Percentiles rank a stretch among this genome's conserved stretches.
phyloP scores from a whole-genome alignment of 1,140 invertebrate species.

The Chrysomallon squamiferum region DNA sequence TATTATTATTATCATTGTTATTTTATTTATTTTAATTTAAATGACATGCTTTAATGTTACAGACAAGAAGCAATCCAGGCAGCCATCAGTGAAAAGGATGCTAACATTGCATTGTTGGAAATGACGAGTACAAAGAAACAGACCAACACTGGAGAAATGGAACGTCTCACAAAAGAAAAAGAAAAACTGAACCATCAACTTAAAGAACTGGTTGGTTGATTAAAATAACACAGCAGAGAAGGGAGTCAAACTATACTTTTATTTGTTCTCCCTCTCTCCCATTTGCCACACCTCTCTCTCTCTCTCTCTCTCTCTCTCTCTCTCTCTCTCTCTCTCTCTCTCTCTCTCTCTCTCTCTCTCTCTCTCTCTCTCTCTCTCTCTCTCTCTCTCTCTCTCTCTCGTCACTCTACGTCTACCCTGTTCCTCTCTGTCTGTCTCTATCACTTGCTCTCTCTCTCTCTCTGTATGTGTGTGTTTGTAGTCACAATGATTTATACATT shows the following conservation, averaged over 20 bases:
- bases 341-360: not conserved
- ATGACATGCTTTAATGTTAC: too few relatives aligned
- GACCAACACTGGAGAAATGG: conserved; percentile 57
- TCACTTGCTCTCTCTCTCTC: too few relatives aligned
- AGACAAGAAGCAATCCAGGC: conserved; percentile 83
- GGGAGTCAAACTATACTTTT: too few relatives aligned
- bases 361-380: too few relatives aligned
- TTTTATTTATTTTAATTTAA: too few relatives aligned
- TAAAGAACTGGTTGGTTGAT: conserved; percentile 58
- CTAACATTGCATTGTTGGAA: conserved; percentile 82
- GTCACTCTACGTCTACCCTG: too few relatives aligned
- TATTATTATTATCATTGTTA: too few relatives aligned
- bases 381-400: too few relatives aligned
- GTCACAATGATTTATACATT: not conserved
- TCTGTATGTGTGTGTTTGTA: too few relatives aligned
- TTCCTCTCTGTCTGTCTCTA: too few relatives aligned
- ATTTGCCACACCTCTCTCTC: too few relatives aligned
- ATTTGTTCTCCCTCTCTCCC: not conserved
- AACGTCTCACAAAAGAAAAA: conserved; percentile 59
- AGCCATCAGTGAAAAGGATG: conserved; percentile 85
- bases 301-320: not conserved
- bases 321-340: not conserved
- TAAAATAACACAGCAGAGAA: too few relatives aligned
- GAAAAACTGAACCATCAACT: conserved; percentile 58
- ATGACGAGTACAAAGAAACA: conserved; percentile 71